phyloP scores from a whole-genome alignment of 2,797 vertebrate genomes.

The Acanthornis magna region DNA sequence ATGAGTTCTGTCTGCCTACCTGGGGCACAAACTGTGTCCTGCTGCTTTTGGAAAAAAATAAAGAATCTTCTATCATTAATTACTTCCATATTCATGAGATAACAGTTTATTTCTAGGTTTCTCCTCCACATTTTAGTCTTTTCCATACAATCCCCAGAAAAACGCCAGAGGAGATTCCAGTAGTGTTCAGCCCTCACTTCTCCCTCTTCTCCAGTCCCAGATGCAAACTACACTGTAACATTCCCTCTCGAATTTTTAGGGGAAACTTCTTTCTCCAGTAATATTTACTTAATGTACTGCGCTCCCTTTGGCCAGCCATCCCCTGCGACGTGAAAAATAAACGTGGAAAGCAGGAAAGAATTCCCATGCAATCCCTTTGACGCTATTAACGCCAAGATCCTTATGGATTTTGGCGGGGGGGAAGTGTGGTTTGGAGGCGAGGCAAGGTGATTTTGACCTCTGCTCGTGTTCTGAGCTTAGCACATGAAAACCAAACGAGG shows the following conservation, averaged over 20 bases:
- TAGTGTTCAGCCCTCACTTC: background rate
- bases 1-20: background rate
- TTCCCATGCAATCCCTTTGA: background rate
- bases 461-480: background rate
- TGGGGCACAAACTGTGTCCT: background rate
- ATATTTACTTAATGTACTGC: background rate
- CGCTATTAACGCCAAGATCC: background rate
- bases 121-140: background rate
- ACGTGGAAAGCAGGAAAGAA: background rate
- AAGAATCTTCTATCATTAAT: background rate
- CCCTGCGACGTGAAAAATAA: background rate
- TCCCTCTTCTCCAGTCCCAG: background rate
- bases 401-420: background rate
- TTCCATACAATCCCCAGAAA: background rate
- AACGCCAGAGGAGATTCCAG: background rate
- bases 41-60: background rate
- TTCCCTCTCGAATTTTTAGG: background rate
- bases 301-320: background rate
- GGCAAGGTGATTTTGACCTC: conserved; percentile 9
- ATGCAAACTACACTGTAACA: background rate
- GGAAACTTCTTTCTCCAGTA: background rate
- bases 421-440: background rate
- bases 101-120: background rate
- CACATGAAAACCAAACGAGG: background rate
- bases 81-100: background rate